Percentiles rank a stretch among this genome's conserved stretches.
Conservation (phyloP, 2,888 invertebrate species). For the Ectropis crepuscularia region DNA sequence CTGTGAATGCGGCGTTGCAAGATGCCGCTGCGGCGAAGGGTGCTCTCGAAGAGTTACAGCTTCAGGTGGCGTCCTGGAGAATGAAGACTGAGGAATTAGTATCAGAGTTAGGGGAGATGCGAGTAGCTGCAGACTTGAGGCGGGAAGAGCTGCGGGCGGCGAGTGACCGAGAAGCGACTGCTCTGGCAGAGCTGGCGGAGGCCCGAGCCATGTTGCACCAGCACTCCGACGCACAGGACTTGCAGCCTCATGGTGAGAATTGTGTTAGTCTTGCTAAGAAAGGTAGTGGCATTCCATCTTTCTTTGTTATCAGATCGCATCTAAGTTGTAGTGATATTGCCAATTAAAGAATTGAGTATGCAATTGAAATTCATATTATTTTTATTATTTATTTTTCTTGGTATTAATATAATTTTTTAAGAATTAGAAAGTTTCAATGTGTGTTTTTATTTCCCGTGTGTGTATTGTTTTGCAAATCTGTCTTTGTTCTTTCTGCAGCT, state of each 20-base stretch:
- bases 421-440: too few species aligned
- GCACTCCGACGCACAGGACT: slow-evolving; percentile 63
- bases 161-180: slow-evolving; percentile 67
- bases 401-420: too few species aligned
- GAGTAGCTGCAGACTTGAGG: slow-evolving; percentile 65
- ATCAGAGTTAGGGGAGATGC: slow-evolving; percentile 65
- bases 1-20: slow-evolving; percentile 56
- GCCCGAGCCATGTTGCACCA: slow-evolving; percentile 71
- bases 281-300: slow-evolving; percentile 3
- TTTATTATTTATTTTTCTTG: too few species aligned
- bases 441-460: too few species aligned
- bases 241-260: slow-evolving; percentile 70
- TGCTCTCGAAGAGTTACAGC: slow-evolving; percentile 63
- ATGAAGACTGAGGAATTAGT: slow-evolving; percentile 69
- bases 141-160: slow-evolving; percentile 68
- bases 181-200: slow-evolving; percentile 71
- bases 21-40: slow-evolving; percentile 63
- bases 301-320: neutral
- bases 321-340: neutral
- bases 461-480: too few species aligned
- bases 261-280: slow-evolving; percentile 5
- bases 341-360: too few species aligned
- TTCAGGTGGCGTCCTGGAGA: slow-evolving; percentile 66
- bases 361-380: too few species aligned
- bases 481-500: slow-evolving; percentile 65